Evolutionary conservation across 2,113 vertebrate species (phyloP).

Genomic region (Zingel zingel): DNA sequence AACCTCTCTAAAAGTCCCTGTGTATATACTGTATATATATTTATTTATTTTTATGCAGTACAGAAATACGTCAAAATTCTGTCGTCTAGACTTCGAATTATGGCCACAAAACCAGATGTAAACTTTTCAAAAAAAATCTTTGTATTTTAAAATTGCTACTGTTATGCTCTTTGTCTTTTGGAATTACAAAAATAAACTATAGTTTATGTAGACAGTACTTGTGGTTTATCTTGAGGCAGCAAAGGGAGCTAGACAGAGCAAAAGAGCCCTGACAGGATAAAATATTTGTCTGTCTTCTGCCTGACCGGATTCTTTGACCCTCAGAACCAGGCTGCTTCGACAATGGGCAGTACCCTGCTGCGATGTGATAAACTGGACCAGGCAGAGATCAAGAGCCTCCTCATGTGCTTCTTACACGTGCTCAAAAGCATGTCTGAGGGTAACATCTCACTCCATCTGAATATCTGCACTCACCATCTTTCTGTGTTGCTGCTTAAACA

Average conservation of each 20-base stretch:
- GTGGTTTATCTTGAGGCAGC: constrained; percentile 6
- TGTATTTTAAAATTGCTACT: not conserved
- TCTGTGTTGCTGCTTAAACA: not conserved
- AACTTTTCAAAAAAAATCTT: not conserved
- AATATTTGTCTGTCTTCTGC: constrained; percentile 12
- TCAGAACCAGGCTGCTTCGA: constrained; percentile 88
- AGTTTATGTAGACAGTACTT: not conserved
- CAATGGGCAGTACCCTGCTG: constrained; percentile 89
- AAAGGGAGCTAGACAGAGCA: not conserved
- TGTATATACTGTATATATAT: no score
- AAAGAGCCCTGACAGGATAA: constrained; percentile 4
- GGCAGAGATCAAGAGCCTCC: constrained; percentile 94
- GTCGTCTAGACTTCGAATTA: not conserved
- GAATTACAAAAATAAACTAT: not conserved
- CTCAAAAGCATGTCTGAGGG: constrained; percentile 99
- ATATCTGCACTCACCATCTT: not conserved
- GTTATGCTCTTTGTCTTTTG: not conserved
- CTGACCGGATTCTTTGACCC: constrained; percentile 49
- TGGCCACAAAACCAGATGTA: not conserved
- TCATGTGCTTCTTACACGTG: constrained; percentile 98
- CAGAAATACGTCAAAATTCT: not conserved
- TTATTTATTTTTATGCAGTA: not conserved
- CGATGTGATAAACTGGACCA: constrained; percentile 98
- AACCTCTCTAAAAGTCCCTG: not conserved
- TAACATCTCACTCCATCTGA: constrained; percentile 65